Conservation (phyloP, 1,140 invertebrate genomes). For the Drosophila kurseongensis region DNA sequence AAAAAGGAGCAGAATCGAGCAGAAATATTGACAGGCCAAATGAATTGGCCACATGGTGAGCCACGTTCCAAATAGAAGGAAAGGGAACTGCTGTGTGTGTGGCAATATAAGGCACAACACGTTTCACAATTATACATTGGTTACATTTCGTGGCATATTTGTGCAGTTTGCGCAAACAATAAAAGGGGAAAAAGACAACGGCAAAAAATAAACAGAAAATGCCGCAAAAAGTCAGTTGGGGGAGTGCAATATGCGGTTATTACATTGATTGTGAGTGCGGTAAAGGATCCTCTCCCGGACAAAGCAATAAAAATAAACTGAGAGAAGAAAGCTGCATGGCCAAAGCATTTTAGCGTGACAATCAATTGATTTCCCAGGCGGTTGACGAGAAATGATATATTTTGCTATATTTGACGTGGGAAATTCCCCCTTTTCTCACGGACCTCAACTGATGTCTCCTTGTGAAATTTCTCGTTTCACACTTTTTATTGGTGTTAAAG, state of each 20-base stretch:
- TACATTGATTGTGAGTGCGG: conserved; percentile 53
- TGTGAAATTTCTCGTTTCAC: neutral
- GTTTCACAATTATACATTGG: conserved; percentile 82
- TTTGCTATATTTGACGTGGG: conserved; percentile 23
- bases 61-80: conserved; percentile 31
- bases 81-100: conserved; percentile 8
- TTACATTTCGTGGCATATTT: conserved; percentile 79
- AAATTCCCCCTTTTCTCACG: conserved; percentile 1
- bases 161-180: conserved; percentile 68
- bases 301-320: conserved; percentile 43
- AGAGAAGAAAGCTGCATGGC: conserved; percentile 35
- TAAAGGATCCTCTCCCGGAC: conserved; percentile 18
- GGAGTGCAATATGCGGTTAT: conserved; percentile 60
- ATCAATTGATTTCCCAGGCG: conserved; percentile 80
- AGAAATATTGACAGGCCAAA: conserved; percentile 65
- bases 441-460: neutral
- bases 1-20: conserved; percentile 15
- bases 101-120: conserved; percentile 74
- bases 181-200: conserved; percentile 18
- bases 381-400: conserved; percentile 48
- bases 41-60: conserved; percentile 56
- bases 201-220: conserved; percentile 18
- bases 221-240: conserved; percentile 54
- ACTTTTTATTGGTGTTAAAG: conserved; percentile 28
- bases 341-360: conserved; percentile 73